Conservation (phyloP, 1,140 invertebrate species). For the Cyrtorhinus lividipennis region DNA sequence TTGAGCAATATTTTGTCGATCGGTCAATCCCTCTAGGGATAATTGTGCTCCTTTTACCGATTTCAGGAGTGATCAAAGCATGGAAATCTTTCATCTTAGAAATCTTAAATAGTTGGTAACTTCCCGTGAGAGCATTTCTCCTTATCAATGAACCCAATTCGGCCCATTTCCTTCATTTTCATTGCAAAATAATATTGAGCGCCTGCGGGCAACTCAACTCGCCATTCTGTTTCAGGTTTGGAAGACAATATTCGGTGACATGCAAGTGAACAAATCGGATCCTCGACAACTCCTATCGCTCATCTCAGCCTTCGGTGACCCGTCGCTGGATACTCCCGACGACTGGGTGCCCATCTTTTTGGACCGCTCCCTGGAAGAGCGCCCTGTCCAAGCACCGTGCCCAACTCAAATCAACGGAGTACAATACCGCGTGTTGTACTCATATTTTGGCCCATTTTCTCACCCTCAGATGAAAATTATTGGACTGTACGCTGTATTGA, state of each 20-base stretch:
- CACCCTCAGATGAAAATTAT: constrained; percentile 35
- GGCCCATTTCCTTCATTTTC: no score
- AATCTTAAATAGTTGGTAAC: no score
- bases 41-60: no score
- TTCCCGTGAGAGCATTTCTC: no score
- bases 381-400: not conserved
- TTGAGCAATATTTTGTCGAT: no score
- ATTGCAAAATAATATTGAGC: no score
- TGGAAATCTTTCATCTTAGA: no score
- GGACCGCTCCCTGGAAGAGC: not conserved
- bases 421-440: constrained; percentile 34
- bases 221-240: constrained; percentile 4
- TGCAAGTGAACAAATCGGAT: constrained; percentile 11
- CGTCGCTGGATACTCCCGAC: constrained; percentile 5
- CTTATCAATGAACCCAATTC: no score
- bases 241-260: constrained; percentile 6
- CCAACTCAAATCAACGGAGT: constrained; percentile 31
- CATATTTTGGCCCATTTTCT: constrained; percentile 33
- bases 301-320: constrained; percentile 18
- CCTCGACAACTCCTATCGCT: not conserved
- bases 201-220: no score
- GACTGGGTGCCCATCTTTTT: constrained; percentile 21
- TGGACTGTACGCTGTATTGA: constrained; percentile 33
- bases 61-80: no score
- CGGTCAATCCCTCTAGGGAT: no score